Evolutionary conservation across 2,888 invertebrate species (phyloP).

Genomic region (Ormyrus thymus): DNA sequence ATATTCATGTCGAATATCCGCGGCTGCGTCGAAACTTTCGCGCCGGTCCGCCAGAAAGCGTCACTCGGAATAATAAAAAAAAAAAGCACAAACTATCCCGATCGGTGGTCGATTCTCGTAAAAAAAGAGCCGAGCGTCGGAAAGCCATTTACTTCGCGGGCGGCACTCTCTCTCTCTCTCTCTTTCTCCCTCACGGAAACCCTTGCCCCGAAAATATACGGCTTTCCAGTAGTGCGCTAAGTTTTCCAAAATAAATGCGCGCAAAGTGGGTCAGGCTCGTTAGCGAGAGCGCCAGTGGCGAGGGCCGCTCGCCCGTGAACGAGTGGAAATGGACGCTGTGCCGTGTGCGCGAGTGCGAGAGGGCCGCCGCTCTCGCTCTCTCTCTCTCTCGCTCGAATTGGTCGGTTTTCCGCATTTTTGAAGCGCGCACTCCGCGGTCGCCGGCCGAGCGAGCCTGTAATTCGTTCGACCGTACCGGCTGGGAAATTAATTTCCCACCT

Average conservation of each 20-base stretch:
- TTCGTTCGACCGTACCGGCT: constrained; percentile 55
- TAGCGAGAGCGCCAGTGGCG: constrained; percentile 61
- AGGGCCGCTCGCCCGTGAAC: constrained; percentile 45
- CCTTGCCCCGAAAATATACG: constrained; percentile 27
- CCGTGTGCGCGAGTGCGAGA: background rate
- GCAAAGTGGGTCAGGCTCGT: constrained; percentile 65
- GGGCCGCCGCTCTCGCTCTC: background rate
- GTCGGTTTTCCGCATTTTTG: constrained; percentile 52
- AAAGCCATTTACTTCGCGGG: constrained; percentile 12
- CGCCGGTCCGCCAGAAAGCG: background rate
- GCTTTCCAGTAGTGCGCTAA: constrained; percentile 12
- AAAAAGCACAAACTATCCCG: background rate
- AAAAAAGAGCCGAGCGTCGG: background rate
- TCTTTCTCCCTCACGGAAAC: background rate
- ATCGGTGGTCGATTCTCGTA: background rate
- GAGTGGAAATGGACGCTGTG: background rate
- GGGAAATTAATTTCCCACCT: constrained; percentile 53
- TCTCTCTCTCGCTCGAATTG: constrained; percentile 21
- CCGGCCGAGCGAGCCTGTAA: constrained; percentile 57
- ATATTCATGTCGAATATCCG: background rate
- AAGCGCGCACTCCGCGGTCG: constrained; percentile 50
- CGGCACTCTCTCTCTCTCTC: no score
- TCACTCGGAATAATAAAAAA: background rate
- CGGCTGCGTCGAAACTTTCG: background rate
- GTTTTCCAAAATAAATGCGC: constrained; percentile 55